A percentile compares a stretch with the other conserved stretches of the same genome.
Conservation (phyloP, 2,888 invertebrate species). For the Chloroclysta siterata region DNA sequence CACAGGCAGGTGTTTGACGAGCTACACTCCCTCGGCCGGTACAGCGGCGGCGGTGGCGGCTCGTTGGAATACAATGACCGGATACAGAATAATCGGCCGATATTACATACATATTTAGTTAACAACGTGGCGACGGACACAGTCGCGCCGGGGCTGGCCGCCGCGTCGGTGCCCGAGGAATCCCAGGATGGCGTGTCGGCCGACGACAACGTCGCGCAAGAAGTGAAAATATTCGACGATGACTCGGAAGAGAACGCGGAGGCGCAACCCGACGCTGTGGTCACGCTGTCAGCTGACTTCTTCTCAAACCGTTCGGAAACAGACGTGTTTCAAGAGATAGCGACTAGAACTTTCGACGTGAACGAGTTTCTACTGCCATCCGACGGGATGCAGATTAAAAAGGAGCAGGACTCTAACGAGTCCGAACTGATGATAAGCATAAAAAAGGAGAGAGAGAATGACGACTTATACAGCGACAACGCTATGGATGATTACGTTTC, state of each 20-base stretch:
- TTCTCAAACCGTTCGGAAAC: constrained; percentile 67
- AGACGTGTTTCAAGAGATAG: constrained; percentile 75
- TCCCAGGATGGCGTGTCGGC: constrained; percentile 69
- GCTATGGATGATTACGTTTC: constrained; percentile 75
- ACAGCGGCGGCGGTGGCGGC: constrained; percentile 47
- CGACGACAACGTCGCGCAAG: constrained; percentile 78
- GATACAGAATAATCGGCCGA: constrained; percentile 70
- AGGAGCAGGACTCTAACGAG: constrained; percentile 55
- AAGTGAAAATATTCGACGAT: constrained; percentile 76
- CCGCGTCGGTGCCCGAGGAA: constrained; percentile 56
- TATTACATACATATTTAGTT: constrained; percentile 78
- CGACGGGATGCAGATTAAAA: constrained; percentile 74
- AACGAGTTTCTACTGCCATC: constrained; percentile 73
- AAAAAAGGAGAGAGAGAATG: constrained; percentile 66
- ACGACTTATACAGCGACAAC: constrained; percentile 75
- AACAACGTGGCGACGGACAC: constrained; percentile 79
- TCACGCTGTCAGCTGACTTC: constrained; percentile 73
- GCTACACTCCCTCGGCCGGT: constrained; percentile 88
- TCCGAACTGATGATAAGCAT: constrained; percentile 49
- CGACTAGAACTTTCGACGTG: constrained; percentile 75
- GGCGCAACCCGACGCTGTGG: constrained; percentile 64
- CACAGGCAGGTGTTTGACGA: constrained; percentile 90
- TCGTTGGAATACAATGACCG: constrained; percentile 73
- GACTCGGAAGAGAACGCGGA: constrained; percentile 46
- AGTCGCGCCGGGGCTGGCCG: constrained; percentile 69